Percentiles rank a stretch among this genome's conserved stretches.
These are phyloP conservation scores for Ctenosaura bakeri DNA, from an alignment of 2,797 vertebrate genomes.

Conservation along the genomic window DNA sequence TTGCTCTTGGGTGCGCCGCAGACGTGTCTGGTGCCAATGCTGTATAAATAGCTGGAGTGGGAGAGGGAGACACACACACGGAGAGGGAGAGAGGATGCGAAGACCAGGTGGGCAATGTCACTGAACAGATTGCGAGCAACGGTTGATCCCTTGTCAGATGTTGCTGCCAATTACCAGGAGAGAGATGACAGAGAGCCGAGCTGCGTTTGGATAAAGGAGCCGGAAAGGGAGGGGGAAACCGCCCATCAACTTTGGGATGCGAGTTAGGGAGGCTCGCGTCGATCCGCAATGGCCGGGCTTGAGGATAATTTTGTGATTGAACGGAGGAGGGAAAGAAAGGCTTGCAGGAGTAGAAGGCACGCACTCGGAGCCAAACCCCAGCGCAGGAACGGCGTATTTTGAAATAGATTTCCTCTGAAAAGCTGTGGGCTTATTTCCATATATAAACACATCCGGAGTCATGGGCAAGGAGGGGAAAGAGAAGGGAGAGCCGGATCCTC, in stretches of 20 bases:
- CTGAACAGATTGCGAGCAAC: conserved; percentile 27
- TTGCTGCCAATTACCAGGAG: conserved; percentile 12
- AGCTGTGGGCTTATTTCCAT: not conserved
- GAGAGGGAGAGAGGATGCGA: conserved; percentile 34
- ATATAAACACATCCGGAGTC: not conserved
- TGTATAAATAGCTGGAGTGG: conserved; percentile 24
- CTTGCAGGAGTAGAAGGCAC: not conserved
- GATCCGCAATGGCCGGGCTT: not conserved
- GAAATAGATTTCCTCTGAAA: not conserved
- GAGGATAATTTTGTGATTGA: not conserved
- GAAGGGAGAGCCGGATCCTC: not conserved
- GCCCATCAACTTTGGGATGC: not conserved
- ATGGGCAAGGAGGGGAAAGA: not conserved
- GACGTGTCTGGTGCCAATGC: conserved; percentile 30
- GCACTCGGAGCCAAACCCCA: not conserved
- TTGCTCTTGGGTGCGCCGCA: conserved; percentile 37
- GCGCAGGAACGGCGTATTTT: too few relatives aligned
- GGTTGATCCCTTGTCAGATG: conserved; percentile 27
- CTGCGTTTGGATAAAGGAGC: conserved; percentile 26
- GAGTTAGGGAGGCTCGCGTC: too few relatives aligned
- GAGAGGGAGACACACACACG: conserved; percentile 14
- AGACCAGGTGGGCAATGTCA: conserved; percentile 54
- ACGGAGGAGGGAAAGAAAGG: not conserved
- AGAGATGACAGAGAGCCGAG: conserved; percentile 38
- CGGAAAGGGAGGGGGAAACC: not conserved